Conservation (phyloP, 2,888 invertebrate genomes). For the Timema podura region DNA sequence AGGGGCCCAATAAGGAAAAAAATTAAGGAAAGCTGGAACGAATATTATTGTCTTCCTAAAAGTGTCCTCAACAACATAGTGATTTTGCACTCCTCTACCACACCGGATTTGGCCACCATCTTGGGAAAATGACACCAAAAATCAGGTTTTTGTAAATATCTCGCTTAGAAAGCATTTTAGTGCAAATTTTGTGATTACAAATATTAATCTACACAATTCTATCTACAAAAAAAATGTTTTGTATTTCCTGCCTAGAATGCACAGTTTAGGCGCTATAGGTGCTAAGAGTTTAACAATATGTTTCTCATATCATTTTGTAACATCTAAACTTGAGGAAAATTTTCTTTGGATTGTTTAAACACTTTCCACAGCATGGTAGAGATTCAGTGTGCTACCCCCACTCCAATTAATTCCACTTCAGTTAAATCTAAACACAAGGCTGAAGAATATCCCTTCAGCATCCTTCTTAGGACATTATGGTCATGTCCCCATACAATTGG, state of each 20-base stretch:
- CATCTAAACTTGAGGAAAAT: neutral
- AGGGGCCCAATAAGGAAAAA: neutral
- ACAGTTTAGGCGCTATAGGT: neutral
- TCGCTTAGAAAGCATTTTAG: neutral
- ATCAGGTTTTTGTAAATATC: constrained; percentile 6
- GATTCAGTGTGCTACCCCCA: too few relatives aligned
- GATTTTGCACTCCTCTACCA: neutral
- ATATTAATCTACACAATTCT: neutral
- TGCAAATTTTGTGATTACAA: neutral
- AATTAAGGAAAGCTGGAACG: neutral
- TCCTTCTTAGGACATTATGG: too few relatives aligned
- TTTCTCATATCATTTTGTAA: constrained; percentile 1
- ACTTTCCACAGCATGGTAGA: constrained; percentile 2
- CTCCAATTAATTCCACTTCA: too few relatives aligned
- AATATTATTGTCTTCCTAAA: neutral
- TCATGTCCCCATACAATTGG: too few relatives aligned
- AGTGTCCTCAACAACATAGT: neutral
- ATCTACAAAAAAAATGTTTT: neutral
- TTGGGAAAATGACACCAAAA: neutral
- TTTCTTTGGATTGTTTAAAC: neutral
- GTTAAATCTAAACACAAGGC: too few relatives aligned
- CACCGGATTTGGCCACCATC: neutral
- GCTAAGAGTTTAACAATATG: neutral
- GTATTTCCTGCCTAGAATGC: neutral
- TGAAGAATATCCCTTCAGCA: too few relatives aligned